Base-by-base conservation (phyloP, 2,797 vertebrate genomes). In the Trematomus bernacchii region DNA sequence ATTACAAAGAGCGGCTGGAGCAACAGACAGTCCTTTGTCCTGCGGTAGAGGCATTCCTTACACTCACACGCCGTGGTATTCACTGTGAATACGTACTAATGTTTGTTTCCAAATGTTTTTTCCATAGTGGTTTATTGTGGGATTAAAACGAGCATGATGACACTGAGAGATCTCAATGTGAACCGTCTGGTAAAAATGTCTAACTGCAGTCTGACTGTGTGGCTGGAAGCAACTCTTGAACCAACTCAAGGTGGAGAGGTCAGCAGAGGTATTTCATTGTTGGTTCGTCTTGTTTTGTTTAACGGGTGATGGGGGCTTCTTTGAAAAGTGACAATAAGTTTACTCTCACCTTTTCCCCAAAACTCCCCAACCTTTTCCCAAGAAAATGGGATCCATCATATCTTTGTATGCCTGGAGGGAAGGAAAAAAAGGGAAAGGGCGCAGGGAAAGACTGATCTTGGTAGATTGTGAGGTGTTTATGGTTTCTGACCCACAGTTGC, bases 21-120 rank as follows among this genome's bases (percentile, higher is more conserved):
- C 74, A 92, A 94, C 91, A 93, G 84, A 92, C 84, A 65, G 23
- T 72, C 76, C 85, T 90, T 91, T 95, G 89, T 94, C 72, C 87
- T 76, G 87, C 37, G 77, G 85, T 61, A 76, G 61, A 91, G 80
- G 66, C 86, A 82, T 89, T 91, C 87, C 83, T 89, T 61, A 79
- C 76, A 51, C 83, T 90, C 87, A 73, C 73, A 66, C 30, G 33
- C 81, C 79, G 76, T 33, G 77, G 83, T 83, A 77, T 83, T 87
- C 78, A 57, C 76, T 74, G 55, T 53, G 73, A 87, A 84, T 66
- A 72, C 46, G 66, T 71, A 19, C 51, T 23, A 50, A 52, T 1
- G 46, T 84, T 77, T 52, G 48, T 85, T 85, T 91, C 77, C 85
- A 92, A 87, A 87, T 80, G 82, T 84, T 66, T 84, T 89, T 89